Evolutionary conservation across 2,888 invertebrate genomes (phyloP).

Genomic region (Drosophila meridionalis): DNA sequence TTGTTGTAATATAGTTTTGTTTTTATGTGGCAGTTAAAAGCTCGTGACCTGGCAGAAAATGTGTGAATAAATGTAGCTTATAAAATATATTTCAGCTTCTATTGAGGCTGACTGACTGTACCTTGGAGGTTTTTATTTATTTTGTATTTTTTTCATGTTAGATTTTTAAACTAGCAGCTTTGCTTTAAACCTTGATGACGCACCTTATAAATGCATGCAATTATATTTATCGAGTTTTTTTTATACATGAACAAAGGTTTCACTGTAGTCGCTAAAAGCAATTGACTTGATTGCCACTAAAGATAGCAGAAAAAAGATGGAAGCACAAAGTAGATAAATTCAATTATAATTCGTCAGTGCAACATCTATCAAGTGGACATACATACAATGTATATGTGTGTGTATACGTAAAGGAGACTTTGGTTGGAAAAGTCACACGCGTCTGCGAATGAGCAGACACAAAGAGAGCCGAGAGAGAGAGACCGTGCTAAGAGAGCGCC

Average conservation of each 20-base stretch:
- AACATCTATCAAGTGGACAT: slow-evolving; percentile 5
- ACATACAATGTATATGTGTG: neutral
- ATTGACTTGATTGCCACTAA: slow-evolving; percentile 52
- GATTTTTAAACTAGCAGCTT: slow-evolving; percentile 10
- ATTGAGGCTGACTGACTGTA: slow-evolving; percentile 60
- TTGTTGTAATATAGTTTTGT: slow-evolving; percentile 3
- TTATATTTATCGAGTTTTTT: slow-evolving; percentile 21
- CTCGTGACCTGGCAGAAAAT: slow-evolving; percentile 53
- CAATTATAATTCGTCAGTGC: slow-evolving; percentile 18
- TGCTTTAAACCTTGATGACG: slow-evolving; percentile 61
- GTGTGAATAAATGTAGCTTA: slow-evolving; percentile 59
- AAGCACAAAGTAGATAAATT: slow-evolving; percentile 18
- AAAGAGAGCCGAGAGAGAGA: slow-evolving; percentile 19
- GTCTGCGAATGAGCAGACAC: slow-evolving; percentile 63
- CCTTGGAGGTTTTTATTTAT: slow-evolving; percentile 31
- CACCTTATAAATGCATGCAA: slow-evolving; percentile 47
- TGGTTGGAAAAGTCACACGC: slow-evolving; percentile 69
- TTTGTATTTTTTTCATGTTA: slow-evolving; percentile 1
- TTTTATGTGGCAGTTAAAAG: neutral
- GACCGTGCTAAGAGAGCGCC: slow-evolving; percentile 18
- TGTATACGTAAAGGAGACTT: slow-evolving; percentile 22
- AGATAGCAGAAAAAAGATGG: slow-evolving; percentile 31
- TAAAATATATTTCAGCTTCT: neutral
- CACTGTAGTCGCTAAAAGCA: slow-evolving; percentile 41
- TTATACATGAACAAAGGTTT: slow-evolving; percentile 11